Evolutionary conservation across 1,140 invertebrate species (phyloP).

Genomic region (Tribolium madens): DNA sequence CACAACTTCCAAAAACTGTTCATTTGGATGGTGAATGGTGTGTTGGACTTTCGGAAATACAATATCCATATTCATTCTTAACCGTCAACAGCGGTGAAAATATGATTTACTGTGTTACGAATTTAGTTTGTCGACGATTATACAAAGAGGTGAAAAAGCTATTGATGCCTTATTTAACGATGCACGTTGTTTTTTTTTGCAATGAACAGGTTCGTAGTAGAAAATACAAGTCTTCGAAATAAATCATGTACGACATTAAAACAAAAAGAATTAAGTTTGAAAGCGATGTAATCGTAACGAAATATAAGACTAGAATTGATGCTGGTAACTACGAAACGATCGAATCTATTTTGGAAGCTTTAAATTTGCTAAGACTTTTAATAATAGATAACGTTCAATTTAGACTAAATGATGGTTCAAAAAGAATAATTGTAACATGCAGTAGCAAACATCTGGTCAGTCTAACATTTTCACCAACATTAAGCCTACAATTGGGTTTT

Average conservation of each 20-base stretch:
- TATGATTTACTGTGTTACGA: neutral
- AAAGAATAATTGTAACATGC: neutral
- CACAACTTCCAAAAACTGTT: slow-evolving; percentile 2
- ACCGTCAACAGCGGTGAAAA: neutral
- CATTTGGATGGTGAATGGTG: slow-evolving; percentile 24
- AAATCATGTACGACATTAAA: too few species aligned
- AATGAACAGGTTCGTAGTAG: neutral
- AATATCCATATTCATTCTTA: slow-evolving; percentile 5
- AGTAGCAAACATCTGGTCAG: too few species aligned
- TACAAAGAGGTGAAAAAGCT: too few species aligned
- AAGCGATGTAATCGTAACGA: too few species aligned
- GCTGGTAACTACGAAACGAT: slow-evolving; percentile 20
- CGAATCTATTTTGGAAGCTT: slow-evolving; percentile 8
- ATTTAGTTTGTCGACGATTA: too few species aligned
- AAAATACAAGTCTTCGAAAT: too few species aligned
- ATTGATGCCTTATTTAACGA: neutral
- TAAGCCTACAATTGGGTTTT: too few species aligned
- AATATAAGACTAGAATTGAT: neutral
- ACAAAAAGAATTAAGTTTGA: too few species aligned
- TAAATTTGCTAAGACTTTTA: neutral
- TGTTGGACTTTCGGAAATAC: slow-evolving; percentile 3
- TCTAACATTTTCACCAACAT: too few species aligned
- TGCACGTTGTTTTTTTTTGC: neutral
- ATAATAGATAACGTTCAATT: too few species aligned
- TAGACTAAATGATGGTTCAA: too few species aligned